A percentile compares a stretch with the other conserved stretches of the same genome.
Evolutionary conservation across 2,113 vertebrate genomes (phyloP).

Genomic region (Serilophus lunatus): DNA sequence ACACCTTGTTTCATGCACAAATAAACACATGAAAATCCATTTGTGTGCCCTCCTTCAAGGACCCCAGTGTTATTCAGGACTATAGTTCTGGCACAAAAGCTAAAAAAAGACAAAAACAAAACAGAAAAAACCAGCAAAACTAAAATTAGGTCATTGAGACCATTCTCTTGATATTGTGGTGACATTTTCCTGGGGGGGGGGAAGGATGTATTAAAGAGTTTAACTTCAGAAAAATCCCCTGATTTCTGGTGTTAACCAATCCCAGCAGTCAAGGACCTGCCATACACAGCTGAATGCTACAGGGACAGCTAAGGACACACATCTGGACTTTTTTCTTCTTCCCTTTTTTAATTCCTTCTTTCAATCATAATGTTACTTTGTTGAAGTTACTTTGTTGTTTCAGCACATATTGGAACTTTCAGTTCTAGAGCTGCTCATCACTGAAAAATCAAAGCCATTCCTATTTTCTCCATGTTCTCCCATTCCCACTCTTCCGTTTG

Average conservation of each 20-base stretch:
- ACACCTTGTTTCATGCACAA: neutral
- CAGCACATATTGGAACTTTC: neutral
- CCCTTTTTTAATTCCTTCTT: too few species aligned
- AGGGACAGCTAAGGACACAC: neutral
- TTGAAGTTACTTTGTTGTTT: neutral
- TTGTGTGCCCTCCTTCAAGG: neutral
- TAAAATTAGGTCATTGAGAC: neutral
- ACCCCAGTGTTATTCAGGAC: neutral
- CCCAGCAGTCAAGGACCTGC: neutral
- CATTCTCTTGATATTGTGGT: neutral
- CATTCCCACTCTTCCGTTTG: neutral
- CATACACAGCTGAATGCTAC: neutral
- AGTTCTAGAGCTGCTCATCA: neutral
- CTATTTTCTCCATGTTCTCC: neutral
- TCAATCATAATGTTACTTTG: neutral
- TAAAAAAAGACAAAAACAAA: neutral
- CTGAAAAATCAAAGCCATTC: neutral
- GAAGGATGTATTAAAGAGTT: neutral
- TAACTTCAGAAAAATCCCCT: neutral
- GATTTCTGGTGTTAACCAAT: neutral
- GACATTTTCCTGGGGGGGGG: neutral
- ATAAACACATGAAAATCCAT: neutral
- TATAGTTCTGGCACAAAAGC: neutral
- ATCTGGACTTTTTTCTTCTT: too few species aligned
- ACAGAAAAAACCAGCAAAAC: too few species aligned